These are phyloP conservation scores for Cephus sareptanus DNA, from an alignment of 2,888 invertebrate species.

Conservation along the genomic window DNA sequence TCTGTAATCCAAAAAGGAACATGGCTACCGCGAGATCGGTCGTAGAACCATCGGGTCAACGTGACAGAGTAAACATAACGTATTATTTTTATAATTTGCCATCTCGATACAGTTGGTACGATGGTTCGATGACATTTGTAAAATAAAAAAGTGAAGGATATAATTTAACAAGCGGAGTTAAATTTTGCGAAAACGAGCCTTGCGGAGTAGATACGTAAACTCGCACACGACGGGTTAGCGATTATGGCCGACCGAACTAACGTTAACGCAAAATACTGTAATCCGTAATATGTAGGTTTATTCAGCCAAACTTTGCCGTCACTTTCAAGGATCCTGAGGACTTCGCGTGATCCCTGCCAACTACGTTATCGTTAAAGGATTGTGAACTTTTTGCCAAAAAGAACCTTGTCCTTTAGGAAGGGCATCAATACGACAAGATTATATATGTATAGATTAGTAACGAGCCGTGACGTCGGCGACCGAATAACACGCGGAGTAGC, in stretches of 20 bases:
- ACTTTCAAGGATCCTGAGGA: not conserved
- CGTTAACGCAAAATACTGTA: conserved; percentile 41
- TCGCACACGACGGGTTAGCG: not conserved
- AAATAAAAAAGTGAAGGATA: conserved; percentile 27
- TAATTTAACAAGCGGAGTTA: conserved; percentile 27
- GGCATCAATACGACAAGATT: not conserved
- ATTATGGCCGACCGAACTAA: conserved; percentile 38
- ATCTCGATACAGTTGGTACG: conserved; percentile 44
- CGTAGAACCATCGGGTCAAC: conserved; percentile 40
- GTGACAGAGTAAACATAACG: conserved; percentile 45
- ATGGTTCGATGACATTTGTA: conserved; percentile 43
- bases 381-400: not conserved
- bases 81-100: conserved; percentile 63
- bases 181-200: conserved; percentile 26
- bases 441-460: not conserved
- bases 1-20: conserved; percentile 11
- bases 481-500: not conserved
- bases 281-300: conserved; percentile 42
- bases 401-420: not conserved
- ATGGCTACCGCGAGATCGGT: conserved; percentile 22
- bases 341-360: not conserved
- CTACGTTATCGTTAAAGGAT: not conserved
- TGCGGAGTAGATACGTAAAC: not conserved
- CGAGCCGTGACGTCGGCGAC: not conserved
- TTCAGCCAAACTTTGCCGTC: conserved; percentile 36